These are phyloP conservation scores for Hirtodrosophila cameraria DNA, from an alignment of 2,888 invertebrate species.

Conservation along the genomic window DNA sequence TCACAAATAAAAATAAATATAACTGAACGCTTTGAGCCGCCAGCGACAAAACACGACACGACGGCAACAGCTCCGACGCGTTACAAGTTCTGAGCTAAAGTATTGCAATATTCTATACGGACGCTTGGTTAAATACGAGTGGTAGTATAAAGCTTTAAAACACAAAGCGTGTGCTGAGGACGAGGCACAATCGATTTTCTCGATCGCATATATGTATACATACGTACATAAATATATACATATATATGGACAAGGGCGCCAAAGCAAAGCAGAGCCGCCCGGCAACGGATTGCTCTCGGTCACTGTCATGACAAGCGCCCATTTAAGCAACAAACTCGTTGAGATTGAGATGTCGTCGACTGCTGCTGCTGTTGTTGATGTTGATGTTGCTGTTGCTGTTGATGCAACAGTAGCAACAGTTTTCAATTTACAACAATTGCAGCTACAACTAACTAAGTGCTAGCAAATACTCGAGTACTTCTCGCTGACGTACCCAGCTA, in stretches of 20 bases:
- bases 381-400: not conserved
- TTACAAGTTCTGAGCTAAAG: constrained; percentile 74
- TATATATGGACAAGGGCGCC: constrained; percentile 29
- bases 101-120: constrained; percentile 73
- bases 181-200: constrained; percentile 14
- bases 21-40: constrained; percentile 32
- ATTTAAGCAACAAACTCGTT: constrained; percentile 56
- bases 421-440: constrained; percentile 35
- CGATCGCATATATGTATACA: too few species aligned
- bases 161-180: constrained; percentile 25
- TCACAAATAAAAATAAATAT: constrained; percentile 26
- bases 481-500: not conserved
- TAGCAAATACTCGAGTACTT: constrained; percentile 43
- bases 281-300: constrained; percentile 14
- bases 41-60: too few species aligned
- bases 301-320: constrained; percentile 57
- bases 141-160: constrained; percentile 32
- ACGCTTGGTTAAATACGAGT: constrained; percentile 73
- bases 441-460: constrained; percentile 47
- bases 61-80: constrained; percentile 57
- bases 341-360: constrained; percentile 23
- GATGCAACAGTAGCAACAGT: constrained; percentile 32
- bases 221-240: too few species aligned
- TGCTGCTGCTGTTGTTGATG: not conserved
- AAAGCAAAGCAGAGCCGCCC: constrained; percentile 7